Evolutionary conservation across 2,113 vertebrate species (phyloP).

Genomic region (Nothoprocta pentlandii): DNA sequence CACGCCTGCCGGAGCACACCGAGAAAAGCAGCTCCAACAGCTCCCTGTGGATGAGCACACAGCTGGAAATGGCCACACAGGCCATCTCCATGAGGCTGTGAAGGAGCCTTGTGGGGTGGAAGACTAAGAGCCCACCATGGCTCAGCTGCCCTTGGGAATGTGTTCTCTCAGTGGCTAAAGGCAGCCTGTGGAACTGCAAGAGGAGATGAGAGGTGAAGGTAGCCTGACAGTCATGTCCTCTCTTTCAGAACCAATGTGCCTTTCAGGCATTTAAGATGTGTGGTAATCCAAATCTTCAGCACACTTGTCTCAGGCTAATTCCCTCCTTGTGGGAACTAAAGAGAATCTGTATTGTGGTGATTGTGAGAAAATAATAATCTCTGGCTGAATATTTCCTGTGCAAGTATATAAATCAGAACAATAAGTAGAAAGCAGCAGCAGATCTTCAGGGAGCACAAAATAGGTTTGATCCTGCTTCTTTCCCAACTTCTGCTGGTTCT

Average conservation of each 20-base stretch:
- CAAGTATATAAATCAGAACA: neutral
- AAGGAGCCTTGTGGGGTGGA: neutral
- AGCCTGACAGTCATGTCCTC: neutral
- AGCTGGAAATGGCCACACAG: neutral
- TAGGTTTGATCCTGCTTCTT: neutral
- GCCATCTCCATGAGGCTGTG: too few relatives aligned
- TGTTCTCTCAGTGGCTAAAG: neutral
- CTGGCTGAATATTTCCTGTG: neutral
- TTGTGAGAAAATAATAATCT: neutral
- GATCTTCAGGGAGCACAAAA: neutral
- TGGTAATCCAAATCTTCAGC: neutral
- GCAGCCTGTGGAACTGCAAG: neutral
- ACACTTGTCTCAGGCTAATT: neutral
- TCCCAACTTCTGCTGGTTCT: neutral
- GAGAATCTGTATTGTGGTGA: neutral
- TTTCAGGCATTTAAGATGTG: neutral
- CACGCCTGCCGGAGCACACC: neutral
- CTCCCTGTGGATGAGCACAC: too few relatives aligned
- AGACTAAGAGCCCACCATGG: rapidly evolving
- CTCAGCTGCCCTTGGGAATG: neutral
- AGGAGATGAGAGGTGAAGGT: neutral
- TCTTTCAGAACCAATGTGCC: neutral
- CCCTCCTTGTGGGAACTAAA: neutral
- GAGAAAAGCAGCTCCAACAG: neutral
- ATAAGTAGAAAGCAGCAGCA: neutral